phyloP scores from a whole-genome alignment of 2,797 vertebrate species.

The Myotis pilosus region DNA sequence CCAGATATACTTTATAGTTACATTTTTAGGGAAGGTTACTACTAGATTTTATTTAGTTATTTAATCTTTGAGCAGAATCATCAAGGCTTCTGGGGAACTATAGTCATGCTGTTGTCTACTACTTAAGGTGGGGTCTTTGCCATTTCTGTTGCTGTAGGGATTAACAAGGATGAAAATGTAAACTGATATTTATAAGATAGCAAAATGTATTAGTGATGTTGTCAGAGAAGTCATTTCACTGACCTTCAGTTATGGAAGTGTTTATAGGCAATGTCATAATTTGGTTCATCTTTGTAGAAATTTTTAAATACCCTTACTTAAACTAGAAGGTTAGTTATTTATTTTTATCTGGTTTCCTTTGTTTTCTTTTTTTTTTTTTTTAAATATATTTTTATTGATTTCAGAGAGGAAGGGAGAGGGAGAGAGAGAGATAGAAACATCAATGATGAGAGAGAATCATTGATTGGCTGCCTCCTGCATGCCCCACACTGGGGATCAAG shows the following conservation, averaged over 20 bases:
- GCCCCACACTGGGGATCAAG: too few species aligned
- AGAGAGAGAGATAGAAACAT: too few species aligned
- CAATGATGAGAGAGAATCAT: too few species aligned
- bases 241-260: background rate
- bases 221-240: slow-evolving; percentile 17
- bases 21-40: slow-evolving; percentile 1
- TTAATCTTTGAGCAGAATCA: background rate
- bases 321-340: background rate
- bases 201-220: background rate
- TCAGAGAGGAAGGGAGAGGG: too few species aligned
- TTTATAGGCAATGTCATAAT: background rate
- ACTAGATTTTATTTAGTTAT: background rate
- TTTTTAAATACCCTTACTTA: background rate
- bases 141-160: slow-evolving; percentile 17
- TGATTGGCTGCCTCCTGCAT: too few species aligned
- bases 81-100: background rate
- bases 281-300: slow-evolving; percentile 42
- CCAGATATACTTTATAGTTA: background rate
- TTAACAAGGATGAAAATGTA: slow-evolving; percentile 24
- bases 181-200: background rate
- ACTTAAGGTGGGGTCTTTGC: background rate
- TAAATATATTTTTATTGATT: too few species aligned
- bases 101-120: background rate
- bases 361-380: too few species aligned
- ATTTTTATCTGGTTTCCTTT: background rate